A percentile compares a stretch with the other conserved stretches of the same genome.
Conservation (phyloP, 2,888 invertebrate species). For the Hipparchia sbordonii region DNA sequence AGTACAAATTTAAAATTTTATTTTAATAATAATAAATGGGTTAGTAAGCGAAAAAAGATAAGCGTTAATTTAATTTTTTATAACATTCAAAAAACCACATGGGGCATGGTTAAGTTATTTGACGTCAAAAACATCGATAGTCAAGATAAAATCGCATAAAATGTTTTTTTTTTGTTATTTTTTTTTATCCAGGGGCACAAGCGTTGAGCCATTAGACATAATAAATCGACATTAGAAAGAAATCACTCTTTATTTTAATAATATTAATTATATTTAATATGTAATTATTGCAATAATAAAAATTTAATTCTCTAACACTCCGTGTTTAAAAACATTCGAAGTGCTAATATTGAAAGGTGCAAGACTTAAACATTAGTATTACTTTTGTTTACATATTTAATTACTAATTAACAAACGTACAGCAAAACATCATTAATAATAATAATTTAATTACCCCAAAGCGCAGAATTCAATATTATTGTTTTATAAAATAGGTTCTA, state of each 20-base stretch:
- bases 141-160: constrained; percentile 28
- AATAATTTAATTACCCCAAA: not conserved
- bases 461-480: not conserved
- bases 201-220: constrained; percentile 30
- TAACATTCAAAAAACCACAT: constrained; percentile 26
- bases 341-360: constrained; percentile 15
- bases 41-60: constrained; percentile 15
- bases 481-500: not conserved
- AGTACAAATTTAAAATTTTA: constrained; percentile 16
- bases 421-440: not conserved
- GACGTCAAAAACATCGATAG: constrained; percentile 8
- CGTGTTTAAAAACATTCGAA: constrained; percentile 6
- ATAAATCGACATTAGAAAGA: constrained; percentile 16
- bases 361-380: not conserved
- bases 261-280: not conserved
- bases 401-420: not conserved
- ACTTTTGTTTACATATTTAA: not conserved
- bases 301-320: constrained; percentile 3
- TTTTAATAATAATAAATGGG: constrained; percentile 1
- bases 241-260: not conserved
- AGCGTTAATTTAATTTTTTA: not conserved
- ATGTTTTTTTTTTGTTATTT: constrained; percentile 25
- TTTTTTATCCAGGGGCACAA: constrained; percentile 24
- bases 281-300: constrained; percentile 3
- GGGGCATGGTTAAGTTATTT: constrained; percentile 9